A percentile compares a stretch with the other conserved stretches of the same genome.
Conservation (phyloP, 2,888 invertebrate species). For the Thecophora atra region DNA sequence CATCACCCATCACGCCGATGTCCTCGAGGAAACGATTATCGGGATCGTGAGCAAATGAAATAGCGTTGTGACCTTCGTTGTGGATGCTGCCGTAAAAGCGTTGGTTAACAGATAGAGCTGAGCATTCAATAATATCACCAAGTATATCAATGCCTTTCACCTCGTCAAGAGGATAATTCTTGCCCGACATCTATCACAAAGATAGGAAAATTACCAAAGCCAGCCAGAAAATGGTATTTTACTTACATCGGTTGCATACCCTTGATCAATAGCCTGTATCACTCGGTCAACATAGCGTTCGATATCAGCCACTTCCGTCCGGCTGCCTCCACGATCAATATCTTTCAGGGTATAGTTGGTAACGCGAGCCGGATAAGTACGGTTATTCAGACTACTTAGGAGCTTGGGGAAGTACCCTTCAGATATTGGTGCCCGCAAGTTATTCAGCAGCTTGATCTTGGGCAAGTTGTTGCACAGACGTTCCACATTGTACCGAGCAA, state of each 20-base stretch:
- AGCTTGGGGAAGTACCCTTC: slow-evolving; percentile 87
- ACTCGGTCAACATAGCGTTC: slow-evolving; percentile 80
- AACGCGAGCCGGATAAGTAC: slow-evolving; percentile 78
- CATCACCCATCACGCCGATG: slow-evolving; percentile 81
- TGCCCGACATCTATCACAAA: slow-evolving; percentile 49
- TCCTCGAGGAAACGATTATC: slow-evolving; percentile 76
- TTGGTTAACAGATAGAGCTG: slow-evolving; percentile 74
- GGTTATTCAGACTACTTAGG: slow-evolving; percentile 73
- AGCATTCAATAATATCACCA: slow-evolving; percentile 82
- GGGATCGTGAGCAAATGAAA: slow-evolving; percentile 82
- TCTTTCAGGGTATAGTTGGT: slow-evolving; percentile 71
- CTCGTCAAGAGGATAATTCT: slow-evolving; percentile 56
- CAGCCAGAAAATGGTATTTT: no score
- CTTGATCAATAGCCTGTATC: slow-evolving; percentile 78
- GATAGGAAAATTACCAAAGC: background rate
- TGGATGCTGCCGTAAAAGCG: slow-evolving; percentile 81
- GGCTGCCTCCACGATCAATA: slow-evolving; percentile 74
- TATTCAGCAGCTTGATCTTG: slow-evolving; percentile 72
- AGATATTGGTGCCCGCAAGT: slow-evolving; percentile 75
- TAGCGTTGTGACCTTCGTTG: slow-evolving; percentile 82
- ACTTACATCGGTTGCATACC: slow-evolving; percentile 71
- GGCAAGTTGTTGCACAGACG: slow-evolving; percentile 77
- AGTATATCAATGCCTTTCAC: slow-evolving; percentile 78
- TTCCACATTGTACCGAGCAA: slow-evolving; percentile 77
- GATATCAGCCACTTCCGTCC: slow-evolving; percentile 70